These are phyloP conservation scores for Rhyacophila brunnea DNA, from an alignment of 1,140 invertebrate genomes.

Conservation along the genomic window DNA sequence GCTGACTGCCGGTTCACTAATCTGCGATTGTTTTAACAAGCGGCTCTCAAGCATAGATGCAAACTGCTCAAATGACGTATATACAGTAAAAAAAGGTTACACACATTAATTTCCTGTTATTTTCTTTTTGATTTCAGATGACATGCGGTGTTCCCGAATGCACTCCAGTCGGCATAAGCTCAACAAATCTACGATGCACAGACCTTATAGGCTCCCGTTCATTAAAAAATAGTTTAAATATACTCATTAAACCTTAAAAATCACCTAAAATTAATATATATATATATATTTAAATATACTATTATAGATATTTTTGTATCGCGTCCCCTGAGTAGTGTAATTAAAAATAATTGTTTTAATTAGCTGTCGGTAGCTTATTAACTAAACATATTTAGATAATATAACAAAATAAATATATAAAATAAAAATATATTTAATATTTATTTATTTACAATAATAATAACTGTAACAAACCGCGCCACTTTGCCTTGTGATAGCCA, in stretches of 20 bases:
- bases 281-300: not conserved
- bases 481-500: conserved; percentile 7
- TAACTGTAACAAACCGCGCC: conserved; percentile 1
- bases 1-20: too few species aligned
- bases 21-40: too few species aligned
- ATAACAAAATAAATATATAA: not conserved
- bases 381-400: too few species aligned
- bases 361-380: not conserved
- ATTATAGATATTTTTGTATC: conserved; percentile 15
- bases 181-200: conserved; percentile 21
- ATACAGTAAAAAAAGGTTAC: too few species aligned
- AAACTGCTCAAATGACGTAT: too few species aligned
- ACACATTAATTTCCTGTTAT: too few species aligned
- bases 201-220: conserved; percentile 14
- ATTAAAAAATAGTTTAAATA: conserved; percentile 24
- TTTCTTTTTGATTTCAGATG: conserved; percentile 23
- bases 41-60: too few species aligned
- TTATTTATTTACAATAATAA: conserved; percentile 3
- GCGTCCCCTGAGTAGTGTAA: not conserved
- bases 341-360: not conserved
- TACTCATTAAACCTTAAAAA: not conserved
- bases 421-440: not conserved
- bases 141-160: conserved; percentile 28
- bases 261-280: too few species aligned
- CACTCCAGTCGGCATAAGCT: conserved; percentile 17